Base-by-base conservation (phyloP, 2,113 vertebrate genomes). In the Gymnocephalus cernua region DNA sequence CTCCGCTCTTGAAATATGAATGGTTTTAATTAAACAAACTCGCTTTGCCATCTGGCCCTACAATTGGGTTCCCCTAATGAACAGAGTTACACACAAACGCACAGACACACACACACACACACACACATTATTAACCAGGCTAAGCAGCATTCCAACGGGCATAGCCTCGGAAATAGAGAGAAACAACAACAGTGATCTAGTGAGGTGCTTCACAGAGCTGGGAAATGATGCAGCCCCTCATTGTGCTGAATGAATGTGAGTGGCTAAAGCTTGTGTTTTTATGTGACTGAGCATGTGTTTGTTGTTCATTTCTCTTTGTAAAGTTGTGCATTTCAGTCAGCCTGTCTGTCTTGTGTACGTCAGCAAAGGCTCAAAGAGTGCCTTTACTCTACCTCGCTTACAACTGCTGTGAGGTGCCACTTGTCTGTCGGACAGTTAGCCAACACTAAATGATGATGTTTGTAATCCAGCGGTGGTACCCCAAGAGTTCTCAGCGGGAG, bases 1-100 rank as follows among this genome's bases (percentile, higher is more conserved):
- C 90, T 67, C 77, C 35, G 87, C 93, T 94, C 90, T 94, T 94
- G 90, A 95, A 95, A 95, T 95, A 95, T 95, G 94, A 95, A 95
- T 95, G 92, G 90, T 93, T 95, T 96, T 95, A 95, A 96, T 95
- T 94, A 95, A 95, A 95, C 85, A 91, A 88, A 91, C 90, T 94
- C 73, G 71, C 88, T 93, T 93, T 95, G 92, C 94, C 94, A 96
- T 95, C 94, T 95, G 95, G 93, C 90, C 92, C 82, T 79, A 90
- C 86, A 86, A 94, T 94, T 84, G 82, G 81, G 91, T 79, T 92
- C 74, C 86, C 91, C 79, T 95, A 94, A 94, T 94, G 93, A 94
- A 91, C 86, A 79, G 70, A 86, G 81, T 84, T 69, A 12, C 89
- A 77, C 86, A 84, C 77, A 82, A 47, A 75, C 70, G 58, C 64